Percentiles rank a stretch among this genome's conserved stretches.
These are phyloP conservation scores for Noturus placidus DNA, from an alignment of 2,113 vertebrate genomes.

Conservation along the genomic window DNA sequence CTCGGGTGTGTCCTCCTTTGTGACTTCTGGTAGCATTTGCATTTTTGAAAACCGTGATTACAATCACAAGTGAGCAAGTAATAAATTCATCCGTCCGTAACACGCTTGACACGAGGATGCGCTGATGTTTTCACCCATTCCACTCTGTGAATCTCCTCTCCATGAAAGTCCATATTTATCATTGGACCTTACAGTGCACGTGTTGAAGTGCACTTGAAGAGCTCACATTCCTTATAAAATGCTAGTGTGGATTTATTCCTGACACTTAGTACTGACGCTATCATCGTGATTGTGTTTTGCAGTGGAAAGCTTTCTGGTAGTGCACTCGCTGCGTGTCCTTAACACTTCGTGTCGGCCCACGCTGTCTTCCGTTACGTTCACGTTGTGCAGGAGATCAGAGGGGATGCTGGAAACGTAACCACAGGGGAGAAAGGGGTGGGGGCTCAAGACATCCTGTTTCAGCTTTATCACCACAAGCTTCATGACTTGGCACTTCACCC, in stretches of 20 bases:
- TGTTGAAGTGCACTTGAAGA: not conserved
- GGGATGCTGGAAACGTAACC: constrained; percentile 57
- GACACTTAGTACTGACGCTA: not conserved
- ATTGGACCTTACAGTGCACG: not conserved
- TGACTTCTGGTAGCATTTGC: not conserved
- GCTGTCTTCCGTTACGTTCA: constrained; percentile 50
- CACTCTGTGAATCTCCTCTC: not conserved
- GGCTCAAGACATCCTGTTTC: constrained; percentile 63
- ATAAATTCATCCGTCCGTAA: not conserved
- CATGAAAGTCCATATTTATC: not conserved
- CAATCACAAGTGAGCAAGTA: not conserved
- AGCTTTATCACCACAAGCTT: constrained; percentile 55
- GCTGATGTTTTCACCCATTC: not conserved
- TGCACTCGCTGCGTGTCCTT: no score
- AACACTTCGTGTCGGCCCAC: not conserved
- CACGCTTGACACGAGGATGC: not conserved
- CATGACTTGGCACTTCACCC: constrained; percentile 56
- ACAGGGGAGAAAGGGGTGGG: constrained; percentile 39
- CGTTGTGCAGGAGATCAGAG: constrained; percentile 57
- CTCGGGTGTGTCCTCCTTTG: not conserved
- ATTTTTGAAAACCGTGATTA: not conserved
- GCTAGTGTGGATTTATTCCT: not conserved
- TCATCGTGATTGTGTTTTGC: not conserved
- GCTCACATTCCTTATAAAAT: not conserved
- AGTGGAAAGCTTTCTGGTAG: not conserved